Evolutionary conservation across 37 sponge, comb jelly and placozoan genomes (phyloP).

Genomic region (Hormiphora californensis): DNA sequence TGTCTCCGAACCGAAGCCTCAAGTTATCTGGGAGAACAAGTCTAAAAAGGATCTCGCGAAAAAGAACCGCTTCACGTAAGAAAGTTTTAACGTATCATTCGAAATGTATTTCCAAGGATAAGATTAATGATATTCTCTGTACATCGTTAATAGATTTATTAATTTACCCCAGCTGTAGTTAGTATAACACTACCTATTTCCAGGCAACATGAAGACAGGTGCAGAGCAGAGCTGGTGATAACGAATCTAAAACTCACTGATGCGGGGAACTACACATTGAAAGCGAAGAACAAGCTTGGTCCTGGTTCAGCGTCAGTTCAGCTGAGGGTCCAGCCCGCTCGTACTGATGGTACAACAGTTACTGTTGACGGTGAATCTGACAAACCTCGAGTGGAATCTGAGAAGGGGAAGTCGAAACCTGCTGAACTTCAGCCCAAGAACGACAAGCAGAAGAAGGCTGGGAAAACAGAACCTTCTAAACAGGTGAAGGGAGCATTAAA

Average conservation of each 20-base stretch:
- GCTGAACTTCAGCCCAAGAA: no score
- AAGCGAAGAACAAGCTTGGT: conserved; percentile 39
- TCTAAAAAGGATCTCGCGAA: conserved; percentile 24
- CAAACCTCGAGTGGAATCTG: no score
- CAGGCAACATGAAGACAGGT: conserved; percentile 42
- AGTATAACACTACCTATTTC: no score
- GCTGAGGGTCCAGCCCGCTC: conserved; percentile 44
- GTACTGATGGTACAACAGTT: no score
- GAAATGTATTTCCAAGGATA: neutral
- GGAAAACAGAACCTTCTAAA: no score
- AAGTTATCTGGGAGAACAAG: conserved; percentile 41
- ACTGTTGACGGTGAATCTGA: no score
- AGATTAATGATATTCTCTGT: no score
- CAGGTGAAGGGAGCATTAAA: no score
- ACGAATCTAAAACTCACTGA: neutral
- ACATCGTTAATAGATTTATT: neutral
- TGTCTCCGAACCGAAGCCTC: conserved; percentile 32
- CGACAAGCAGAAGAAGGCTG: no score
- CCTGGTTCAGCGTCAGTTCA: conserved; percentile 17
- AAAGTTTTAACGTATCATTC: neutral
- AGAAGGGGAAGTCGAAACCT: no score
- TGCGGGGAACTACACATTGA: conserved; percentile 40
- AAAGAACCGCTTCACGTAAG: conserved; percentile 26
- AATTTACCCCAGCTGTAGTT: neutral
- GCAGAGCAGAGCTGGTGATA: neutral